Evolutionary conservation across 2,113 vertebrate genomes (phyloP), one percentile per base, ranked within the genome.

Genomic region (Dipodomys spectabilis): DNA sequence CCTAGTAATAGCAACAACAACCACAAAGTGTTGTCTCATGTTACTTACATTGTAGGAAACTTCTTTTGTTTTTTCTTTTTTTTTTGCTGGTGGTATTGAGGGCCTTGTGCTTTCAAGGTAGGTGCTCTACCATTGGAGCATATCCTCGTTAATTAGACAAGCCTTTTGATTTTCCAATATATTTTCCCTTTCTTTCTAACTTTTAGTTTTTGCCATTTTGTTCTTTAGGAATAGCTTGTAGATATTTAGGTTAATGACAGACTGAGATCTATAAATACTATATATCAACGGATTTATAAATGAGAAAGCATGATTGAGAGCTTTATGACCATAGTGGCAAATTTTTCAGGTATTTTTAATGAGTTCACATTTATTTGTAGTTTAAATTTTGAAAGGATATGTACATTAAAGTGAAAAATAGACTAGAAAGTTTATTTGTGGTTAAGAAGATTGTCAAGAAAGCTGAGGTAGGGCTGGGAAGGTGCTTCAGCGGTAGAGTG

Each of bases 371-470:
- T 90, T 90, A 73, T 92, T 89, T 95, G 68, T 82, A n/a, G 53
- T 87, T 91, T 78, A 83, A 95, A 74, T 78, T 82, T 88, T 93
- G 64, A 92, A 92, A 74, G 69, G 13, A 5, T 83, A 11, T 67
- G 2, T 78, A 91, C 86, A 78, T 64, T 19, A 87, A 83, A 91
- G 20, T 89, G 44, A 44, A 69, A 74, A 83, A 19, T 53, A 78
- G 45, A 88, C 5, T 15, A 49, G 13, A n/a, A 93, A 77, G 9
- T 18, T 88, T 85, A 30, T 10, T 49, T 79, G 69, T 93, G 57
- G 32, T 45, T 12, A 74, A 88, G 80, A 89, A 95, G 81, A 18
- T 95, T 93, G 85, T 65, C 78, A 91, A 73, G 79, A n/a, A 92
- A 44, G 39, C 7, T 44, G 74, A 30, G 77, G 15, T 60, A 60